Evolutionary conservation across 1,140 invertebrate genomes (phyloP).

Genomic region (Cydia splendana): DNA sequence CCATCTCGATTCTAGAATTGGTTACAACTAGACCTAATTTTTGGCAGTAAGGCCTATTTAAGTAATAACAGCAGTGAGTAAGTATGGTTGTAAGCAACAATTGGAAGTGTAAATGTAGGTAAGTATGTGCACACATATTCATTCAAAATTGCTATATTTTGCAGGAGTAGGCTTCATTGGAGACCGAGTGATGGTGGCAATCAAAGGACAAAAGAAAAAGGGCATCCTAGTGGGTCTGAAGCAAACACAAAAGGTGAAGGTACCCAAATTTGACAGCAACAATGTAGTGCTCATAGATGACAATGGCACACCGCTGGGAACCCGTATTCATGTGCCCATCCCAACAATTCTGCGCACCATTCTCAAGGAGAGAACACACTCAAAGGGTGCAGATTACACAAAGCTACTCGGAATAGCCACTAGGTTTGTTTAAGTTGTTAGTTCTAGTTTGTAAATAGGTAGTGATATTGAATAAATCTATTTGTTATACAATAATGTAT

Average conservation of each 20-base stretch:
- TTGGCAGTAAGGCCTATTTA: too few relatives aligned
- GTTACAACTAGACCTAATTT: too few relatives aligned
- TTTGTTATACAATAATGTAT: slow-evolving; percentile 21
- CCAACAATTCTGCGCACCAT: slow-evolving; percentile 94
- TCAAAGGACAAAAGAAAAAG: slow-evolving; percentile 98
- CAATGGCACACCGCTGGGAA: slow-evolving; percentile 95
- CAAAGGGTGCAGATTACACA: slow-evolving; percentile 95
- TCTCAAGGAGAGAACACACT: slow-evolving; percentile 88
- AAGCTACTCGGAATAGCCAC: slow-evolving; percentile 96
- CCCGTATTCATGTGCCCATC: slow-evolving; percentile 96
- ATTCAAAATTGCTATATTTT: slow-evolving; percentile 41
- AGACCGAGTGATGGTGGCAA: slow-evolving; percentile 95
- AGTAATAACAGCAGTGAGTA: too few relatives aligned
- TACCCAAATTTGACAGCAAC: slow-evolving; percentile 97
- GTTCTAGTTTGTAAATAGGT: slow-evolving; percentile 39
- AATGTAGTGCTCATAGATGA: slow-evolving; percentile 98
- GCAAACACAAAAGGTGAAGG: slow-evolving; percentile 88
- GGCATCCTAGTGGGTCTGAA: slow-evolving; percentile 96
- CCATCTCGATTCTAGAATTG: too few relatives aligned
- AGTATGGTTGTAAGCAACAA: too few relatives aligned
- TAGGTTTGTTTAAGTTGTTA: slow-evolving; percentile 89
- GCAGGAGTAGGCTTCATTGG: slow-evolving; percentile 82
- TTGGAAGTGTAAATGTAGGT: not conserved
- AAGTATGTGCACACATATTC: not conserved
- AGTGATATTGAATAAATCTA: slow-evolving; percentile 43